phyloP scores from a whole-genome alignment of 1,140 invertebrate species.

The Zophobas atratus region DNA sequence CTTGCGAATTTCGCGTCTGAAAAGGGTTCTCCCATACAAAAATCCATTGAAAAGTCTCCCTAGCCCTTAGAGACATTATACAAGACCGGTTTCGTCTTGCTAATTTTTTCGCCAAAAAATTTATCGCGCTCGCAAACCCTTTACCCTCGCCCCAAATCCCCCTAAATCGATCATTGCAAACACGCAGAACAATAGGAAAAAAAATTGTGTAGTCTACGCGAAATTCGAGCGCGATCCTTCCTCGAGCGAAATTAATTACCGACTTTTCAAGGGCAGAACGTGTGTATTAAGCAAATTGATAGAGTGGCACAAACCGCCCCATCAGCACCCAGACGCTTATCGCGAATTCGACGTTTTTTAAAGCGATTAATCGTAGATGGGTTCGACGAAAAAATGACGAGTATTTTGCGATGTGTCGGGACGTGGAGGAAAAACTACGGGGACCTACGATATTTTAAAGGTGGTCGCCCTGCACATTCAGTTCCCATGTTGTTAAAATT shows the following conservation, averaged over 20 bases:
- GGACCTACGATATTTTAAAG: conserved; percentile 17
- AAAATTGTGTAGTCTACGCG: not conserved
- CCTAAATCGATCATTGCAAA: not conserved
- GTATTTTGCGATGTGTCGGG: not conserved
- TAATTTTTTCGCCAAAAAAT: conserved; percentile 48
- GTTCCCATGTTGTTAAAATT: conserved; percentile 32
- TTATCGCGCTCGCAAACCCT: not conserved
- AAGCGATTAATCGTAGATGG: conserved; percentile 1
- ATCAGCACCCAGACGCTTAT: conserved; percentile 35
- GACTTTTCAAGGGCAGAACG: conserved; percentile 12
- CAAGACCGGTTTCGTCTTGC: conserved; percentile 44
- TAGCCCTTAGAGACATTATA: conserved; percentile 11
- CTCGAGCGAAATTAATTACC: not conserved
- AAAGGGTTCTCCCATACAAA: conserved; percentile 44
- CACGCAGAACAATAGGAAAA: not conserved
- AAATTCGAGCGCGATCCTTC: not conserved
- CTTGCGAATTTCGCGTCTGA: conserved; percentile 46
- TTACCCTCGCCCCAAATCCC: not conserved
- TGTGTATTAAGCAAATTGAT: not conserved
- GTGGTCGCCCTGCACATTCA: conserved; percentile 37
- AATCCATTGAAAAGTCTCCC: conserved; percentile 46
- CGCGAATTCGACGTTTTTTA: conserved; percentile 12
- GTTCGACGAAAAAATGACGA: not conserved
- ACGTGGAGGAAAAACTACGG: conserved; percentile 21
- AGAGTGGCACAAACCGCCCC: conserved; percentile 1